phyloP scores from a whole-genome alignment of 2,888 invertebrate genomes.

The Euphydryas editha region DNA sequence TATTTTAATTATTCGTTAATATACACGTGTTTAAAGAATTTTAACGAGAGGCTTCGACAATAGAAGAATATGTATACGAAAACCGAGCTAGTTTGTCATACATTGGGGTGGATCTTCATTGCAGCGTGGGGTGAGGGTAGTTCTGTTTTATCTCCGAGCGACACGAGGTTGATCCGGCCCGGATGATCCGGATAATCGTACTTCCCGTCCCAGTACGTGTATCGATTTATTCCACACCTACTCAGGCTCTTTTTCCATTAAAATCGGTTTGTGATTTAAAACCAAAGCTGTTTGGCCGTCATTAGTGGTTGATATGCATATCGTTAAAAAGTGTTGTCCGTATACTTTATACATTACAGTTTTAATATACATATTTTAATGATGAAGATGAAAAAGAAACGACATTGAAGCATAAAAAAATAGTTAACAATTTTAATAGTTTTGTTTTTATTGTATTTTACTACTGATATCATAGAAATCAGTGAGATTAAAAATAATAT shows the following conservation, averaged over 20 bases:
- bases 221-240: conserved; percentile 54
- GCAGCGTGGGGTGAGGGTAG: conserved; percentile 48
- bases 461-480: too few relatives aligned
- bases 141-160: conserved; percentile 75
- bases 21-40: background rate
- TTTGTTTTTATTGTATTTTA: too few relatives aligned
- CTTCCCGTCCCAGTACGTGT: conserved; percentile 58
- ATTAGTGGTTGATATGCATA: background rate
- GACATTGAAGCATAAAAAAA: too few relatives aligned
- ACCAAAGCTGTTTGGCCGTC: background rate
- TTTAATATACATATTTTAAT: too few relatives aligned
- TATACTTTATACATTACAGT: background rate
- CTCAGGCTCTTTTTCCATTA: conserved; percentile 33
- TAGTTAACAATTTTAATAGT: too few relatives aligned
- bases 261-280: conserved; percentile 26
- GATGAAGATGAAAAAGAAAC: too few relatives aligned
- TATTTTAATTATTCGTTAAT: background rate
- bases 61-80: conserved; percentile 2
- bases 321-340: background rate
- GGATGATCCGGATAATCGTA: conserved; percentile 78
- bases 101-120: conserved; percentile 25
- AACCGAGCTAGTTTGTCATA: conserved; percentile 19
- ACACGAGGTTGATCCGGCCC: conserved; percentile 77
- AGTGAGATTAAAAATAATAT: too few relatives aligned
- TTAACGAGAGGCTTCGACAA: background rate